phyloP scores from a whole-genome alignment of 2,797 vertebrate genomes.

The Alcedo atthis region DNA sequence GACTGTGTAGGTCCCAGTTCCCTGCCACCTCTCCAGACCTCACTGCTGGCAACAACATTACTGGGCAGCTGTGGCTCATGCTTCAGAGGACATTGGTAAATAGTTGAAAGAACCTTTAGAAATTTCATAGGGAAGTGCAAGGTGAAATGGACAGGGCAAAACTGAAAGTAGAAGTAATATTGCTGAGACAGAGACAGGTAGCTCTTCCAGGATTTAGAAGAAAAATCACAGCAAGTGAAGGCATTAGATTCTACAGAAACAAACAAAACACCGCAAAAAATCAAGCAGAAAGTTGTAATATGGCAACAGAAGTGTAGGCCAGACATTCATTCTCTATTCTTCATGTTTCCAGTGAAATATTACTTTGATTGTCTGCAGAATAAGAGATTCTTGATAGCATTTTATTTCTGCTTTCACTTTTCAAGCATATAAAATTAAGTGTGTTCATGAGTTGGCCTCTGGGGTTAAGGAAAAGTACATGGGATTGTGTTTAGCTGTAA shows the following conservation, averaged over 20 bases:
- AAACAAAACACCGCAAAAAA: too few species aligned
- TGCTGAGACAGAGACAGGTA: not conserved
- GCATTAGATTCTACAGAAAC: not conserved
- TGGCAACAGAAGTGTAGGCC: not conserved
- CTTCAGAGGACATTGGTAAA: not conserved
- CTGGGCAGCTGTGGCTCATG: not conserved
- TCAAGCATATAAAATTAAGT: not conserved
- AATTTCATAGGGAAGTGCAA: not conserved
- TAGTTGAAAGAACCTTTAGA: not conserved
- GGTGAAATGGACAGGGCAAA: not conserved
- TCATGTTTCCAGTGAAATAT: fast-evolving
- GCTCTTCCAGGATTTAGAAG: not conserved
- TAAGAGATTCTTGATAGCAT: not conserved
- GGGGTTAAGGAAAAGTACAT: not conserved
- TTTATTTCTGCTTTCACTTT: not conserved
- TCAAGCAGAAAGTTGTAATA: not conserved
- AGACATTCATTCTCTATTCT: not conserved
- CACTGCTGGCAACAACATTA: not conserved
- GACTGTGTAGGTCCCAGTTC: fast-evolving
- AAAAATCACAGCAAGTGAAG: not conserved
- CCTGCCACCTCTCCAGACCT: not conserved
- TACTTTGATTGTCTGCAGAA: not conserved
- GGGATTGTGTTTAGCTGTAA: not conserved
- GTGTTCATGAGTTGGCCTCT: not conserved
- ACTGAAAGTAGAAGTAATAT: not conserved